These are phyloP conservation scores for Andricus curvator DNA, from an alignment of 2,888 invertebrate genomes.

Conservation along the genomic window DNA sequence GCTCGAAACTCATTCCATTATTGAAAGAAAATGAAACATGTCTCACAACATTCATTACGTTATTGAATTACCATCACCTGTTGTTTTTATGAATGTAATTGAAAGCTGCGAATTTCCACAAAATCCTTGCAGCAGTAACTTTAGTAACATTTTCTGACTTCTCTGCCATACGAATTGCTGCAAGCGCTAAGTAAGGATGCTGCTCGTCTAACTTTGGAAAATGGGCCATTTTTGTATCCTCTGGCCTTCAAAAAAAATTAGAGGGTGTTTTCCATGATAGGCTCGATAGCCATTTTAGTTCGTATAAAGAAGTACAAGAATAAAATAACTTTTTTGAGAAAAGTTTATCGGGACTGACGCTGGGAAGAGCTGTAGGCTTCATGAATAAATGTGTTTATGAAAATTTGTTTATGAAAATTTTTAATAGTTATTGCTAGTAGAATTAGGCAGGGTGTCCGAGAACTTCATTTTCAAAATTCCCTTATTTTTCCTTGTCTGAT, in stretches of 20 bases:
- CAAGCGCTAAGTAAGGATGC: conserved; percentile 69
- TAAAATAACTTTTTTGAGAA: not conserved
- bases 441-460: accelerated
- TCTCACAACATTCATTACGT: not conserved
- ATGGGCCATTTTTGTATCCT: conserved; percentile 64
- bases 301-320: not conserved
- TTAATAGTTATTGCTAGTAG: accelerated
- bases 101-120: conserved; percentile 72
- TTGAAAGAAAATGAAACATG: not conserved
- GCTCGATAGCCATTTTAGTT: not conserved
- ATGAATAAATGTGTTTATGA: too few relatives aligned
- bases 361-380: too few relatives aligned
- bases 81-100: conserved; percentile 66
- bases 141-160: conserved; percentile 65
- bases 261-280: conserved; percentile 12
- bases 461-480: accelerated
- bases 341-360: too few relatives aligned
- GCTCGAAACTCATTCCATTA: not conserved
- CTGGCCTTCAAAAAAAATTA: conserved; percentile 57
- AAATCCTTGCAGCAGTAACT: conserved; percentile 67
- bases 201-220: conserved; percentile 63
- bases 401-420: too few relatives aligned
- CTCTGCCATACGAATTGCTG: conserved; percentile 68
- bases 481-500: too few relatives aligned
- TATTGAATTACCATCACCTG: not conserved